Conservation (phyloP, 2,888 invertebrate genomes). For the Eupithecia subumbrata region DNA sequence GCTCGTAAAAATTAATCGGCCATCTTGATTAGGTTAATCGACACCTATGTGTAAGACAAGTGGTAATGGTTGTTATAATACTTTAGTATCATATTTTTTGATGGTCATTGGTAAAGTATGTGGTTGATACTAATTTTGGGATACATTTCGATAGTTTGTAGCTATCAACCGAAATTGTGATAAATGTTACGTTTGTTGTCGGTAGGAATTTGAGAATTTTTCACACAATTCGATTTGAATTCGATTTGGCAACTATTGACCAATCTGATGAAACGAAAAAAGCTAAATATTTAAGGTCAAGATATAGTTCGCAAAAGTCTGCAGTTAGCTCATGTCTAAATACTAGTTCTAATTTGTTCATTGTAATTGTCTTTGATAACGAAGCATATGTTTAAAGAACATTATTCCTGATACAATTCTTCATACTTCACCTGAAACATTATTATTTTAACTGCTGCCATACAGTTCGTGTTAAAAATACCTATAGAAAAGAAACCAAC, state of each 20-base stretch:
- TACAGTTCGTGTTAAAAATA: slow-evolving; percentile 5
- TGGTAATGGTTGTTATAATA: slow-evolving; percentile 9
- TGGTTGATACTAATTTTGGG: not conserved
- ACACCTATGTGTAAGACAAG: slow-evolving; percentile 36
- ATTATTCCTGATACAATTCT: not conserved
- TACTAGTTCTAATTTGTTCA: too few relatives aligned
- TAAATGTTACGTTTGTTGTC: not conserved
- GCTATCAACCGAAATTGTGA: not conserved
- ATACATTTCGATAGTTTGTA: not conserved
- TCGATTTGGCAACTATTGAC: not conserved
- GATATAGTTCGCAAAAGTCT: not conserved
- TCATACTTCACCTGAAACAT: not conserved
- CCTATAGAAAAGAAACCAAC: slow-evolving; percentile 16
- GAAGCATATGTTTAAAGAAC: not conserved
- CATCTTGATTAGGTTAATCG: slow-evolving; percentile 39
- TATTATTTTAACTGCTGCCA: not conserved
- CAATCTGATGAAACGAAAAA: not conserved
- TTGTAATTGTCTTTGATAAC: too few relatives aligned
- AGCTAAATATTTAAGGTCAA: not conserved
- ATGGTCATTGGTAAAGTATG: not conserved
- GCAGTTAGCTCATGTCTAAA: too few relatives aligned
- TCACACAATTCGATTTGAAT: not conserved
- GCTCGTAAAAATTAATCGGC: slow-evolving; percentile 33
- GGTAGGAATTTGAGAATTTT: not conserved
- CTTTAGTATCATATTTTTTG: not conserved